Evolutionary conservation across 2,888 invertebrate species (phyloP), one percentile per base, ranked within the genome.

Genomic region (Noctua janthina): DNA sequence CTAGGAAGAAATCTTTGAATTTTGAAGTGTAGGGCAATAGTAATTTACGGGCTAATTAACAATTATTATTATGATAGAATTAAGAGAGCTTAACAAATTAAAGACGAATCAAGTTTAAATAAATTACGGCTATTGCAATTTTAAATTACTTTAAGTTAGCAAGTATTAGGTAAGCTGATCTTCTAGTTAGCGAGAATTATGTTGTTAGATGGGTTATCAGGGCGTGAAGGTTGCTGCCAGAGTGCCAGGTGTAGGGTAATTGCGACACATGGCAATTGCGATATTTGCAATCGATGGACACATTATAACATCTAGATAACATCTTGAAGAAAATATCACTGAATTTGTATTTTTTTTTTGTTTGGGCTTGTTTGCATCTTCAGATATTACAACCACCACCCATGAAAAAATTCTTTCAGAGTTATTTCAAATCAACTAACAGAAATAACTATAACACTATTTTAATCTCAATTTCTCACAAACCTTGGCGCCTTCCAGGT

Each of bases 401-500:
- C 62, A 20, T 1, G 15, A 8, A 46, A 15, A 68, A 68, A 8
- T 15, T 39, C 39, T 56, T 29, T 51, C 13, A 20, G 54, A 72
- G 8, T 1, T 43, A 5, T 11, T 56, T n/a, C 1, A 56, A 56
- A 20, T 6, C 17, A 17, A 72, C 23, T 11, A 43, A 6, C 17
- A 49, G 3, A 7, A 1, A 23, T 0, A 17, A 35, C 13, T 2
- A 75, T 5, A 7, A 1, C 0, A 15, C 1, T 10, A 15, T 29
- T 7, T 67, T 8, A 49, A 23, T 29, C 0, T 17, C 2, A 15
- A 51, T 46, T 67, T 79, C 73, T 86, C 67, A 78, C 10, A 2
- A n/a, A 75, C 20, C 13, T 1, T 20, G 39, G 75, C n/a, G 23
- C 0, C 43, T 95, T 95, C 71, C 93, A 97, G 97, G 97, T 79